phyloP scores from a whole-genome alignment of 2,888 invertebrate species.

The Ellobium chinense region DNA sequence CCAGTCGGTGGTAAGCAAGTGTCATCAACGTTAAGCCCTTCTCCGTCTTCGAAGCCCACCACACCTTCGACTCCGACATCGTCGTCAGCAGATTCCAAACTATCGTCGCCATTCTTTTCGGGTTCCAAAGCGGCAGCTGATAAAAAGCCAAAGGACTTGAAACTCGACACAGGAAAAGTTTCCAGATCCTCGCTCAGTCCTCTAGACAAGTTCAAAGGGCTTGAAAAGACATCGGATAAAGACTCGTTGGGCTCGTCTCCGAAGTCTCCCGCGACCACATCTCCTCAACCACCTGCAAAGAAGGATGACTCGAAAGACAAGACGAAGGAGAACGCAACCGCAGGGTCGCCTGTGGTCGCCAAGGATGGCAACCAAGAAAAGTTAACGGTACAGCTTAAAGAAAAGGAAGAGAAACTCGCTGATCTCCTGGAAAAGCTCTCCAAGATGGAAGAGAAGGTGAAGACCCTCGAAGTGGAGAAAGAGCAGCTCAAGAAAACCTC shows the following conservation, averaged over 20 bases:
- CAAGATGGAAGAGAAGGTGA: slow-evolving; percentile 44
- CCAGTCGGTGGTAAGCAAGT: not conserved
- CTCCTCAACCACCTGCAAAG: not conserved
- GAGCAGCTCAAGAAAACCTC: slow-evolving; percentile 50
- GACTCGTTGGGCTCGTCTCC: not conserved
- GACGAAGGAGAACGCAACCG: not conserved
- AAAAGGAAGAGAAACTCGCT: slow-evolving; percentile 18
- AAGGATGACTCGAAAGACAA: not conserved
- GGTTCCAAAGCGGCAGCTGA: not conserved
- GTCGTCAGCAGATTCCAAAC: not conserved
- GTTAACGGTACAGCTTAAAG: not conserved
- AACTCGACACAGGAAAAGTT: slow-evolving; percentile 1
- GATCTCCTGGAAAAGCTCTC: slow-evolving; percentile 40
- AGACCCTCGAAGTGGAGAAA: slow-evolving; percentile 60
- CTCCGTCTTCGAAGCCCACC: not conserved
- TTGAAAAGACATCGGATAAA: not conserved
- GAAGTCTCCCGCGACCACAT: not conserved
- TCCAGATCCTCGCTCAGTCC: not conserved
- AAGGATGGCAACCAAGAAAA: not conserved
- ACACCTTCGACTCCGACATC: not conserved
- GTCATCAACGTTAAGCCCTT: not conserved
- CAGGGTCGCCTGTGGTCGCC: not conserved
- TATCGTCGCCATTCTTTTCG: not conserved
- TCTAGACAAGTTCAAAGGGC: not conserved
- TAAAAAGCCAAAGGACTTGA: not conserved